Evolutionary conservation across 1,140 invertebrate species (phyloP).

Genomic region (Panagrolaimus sp.): DNA sequence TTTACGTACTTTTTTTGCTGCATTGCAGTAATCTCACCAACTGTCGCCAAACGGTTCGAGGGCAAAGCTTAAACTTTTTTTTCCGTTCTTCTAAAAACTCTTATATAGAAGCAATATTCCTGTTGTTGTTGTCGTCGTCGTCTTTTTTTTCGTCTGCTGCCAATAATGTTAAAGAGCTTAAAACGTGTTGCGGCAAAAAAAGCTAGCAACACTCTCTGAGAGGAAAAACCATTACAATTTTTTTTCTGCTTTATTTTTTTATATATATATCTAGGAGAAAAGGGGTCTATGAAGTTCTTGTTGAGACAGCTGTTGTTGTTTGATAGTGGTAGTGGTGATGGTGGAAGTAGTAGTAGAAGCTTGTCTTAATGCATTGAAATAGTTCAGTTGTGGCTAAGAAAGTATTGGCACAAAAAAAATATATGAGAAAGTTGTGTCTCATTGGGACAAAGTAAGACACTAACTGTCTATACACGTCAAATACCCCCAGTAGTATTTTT

Average conservation of each 20-base stretch:
- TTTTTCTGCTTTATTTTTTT: background rate
- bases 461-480: no score
- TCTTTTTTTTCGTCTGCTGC: background rate
- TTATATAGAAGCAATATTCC: background rate
- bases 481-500: no score
- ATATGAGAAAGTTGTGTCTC: no score
- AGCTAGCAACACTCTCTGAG: background rate
- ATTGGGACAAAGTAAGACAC: no score
- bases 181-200: constrained; percentile 5
- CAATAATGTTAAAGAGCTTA: background rate
- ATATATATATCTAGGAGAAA: no score
- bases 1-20: constrained; percentile 5
- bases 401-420: no score
- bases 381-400: no score
- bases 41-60: constrained; percentile 10
- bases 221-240: constrained; percentile 12
- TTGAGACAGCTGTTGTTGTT: constrained; percentile 16
- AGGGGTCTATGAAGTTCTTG: no score
- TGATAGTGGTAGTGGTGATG: no score
- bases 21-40: constrained; percentile 3
- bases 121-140: background rate
- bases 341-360: no score
- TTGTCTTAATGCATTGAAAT: no score
- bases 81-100: background rate
- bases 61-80: background rate